A percentile compares a stretch with the other conserved stretches of the same genome.
phyloP scores from a whole-genome alignment of 2,113 vertebrate species.

The Acinonyx jubatus region DNA sequence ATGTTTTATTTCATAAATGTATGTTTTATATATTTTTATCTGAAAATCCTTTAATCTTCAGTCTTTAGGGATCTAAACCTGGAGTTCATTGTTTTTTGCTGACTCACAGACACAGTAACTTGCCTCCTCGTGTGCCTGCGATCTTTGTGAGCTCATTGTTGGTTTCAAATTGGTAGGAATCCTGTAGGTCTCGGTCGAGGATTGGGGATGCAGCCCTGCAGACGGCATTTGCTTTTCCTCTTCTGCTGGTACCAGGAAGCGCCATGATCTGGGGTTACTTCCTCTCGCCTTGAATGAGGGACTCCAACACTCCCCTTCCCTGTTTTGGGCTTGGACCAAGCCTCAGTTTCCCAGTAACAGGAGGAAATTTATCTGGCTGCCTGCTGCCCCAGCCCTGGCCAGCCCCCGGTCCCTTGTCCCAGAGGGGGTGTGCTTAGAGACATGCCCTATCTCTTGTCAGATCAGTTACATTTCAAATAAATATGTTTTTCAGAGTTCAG shows the following conservation, averaged over 20 bases:
- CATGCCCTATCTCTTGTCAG: not conserved
- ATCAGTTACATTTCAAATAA: not conserved
- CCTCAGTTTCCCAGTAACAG: not conserved
- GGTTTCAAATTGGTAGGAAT: not conserved
- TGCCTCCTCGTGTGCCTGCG: not conserved
- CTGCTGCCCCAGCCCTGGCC: not conserved
- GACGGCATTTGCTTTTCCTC: not conserved
- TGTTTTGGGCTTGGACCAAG: not conserved
- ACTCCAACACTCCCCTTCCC: not conserved
- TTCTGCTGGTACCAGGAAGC: not conserved
- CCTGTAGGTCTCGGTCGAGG: not conserved
- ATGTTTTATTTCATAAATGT: not conserved
- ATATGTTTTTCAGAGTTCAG: not conserved
- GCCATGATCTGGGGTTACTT: not conserved
- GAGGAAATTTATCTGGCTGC: not conserved
- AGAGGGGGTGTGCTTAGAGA: not conserved
- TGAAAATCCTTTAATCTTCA: not conserved
- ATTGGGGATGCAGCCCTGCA: not conserved
- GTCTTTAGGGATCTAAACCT: not conserved
- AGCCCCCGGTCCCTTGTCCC: not conserved
- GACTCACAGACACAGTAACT: not conserved
- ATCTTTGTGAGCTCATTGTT: not conserved
- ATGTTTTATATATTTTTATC: not conserved
- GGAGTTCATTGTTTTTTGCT: not conserved
- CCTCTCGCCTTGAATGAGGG: not conserved